phyloP scores from a whole-genome alignment of 35 echinoderm and acorn worm genomes.

The Apostichopus parvimensis region DNA sequence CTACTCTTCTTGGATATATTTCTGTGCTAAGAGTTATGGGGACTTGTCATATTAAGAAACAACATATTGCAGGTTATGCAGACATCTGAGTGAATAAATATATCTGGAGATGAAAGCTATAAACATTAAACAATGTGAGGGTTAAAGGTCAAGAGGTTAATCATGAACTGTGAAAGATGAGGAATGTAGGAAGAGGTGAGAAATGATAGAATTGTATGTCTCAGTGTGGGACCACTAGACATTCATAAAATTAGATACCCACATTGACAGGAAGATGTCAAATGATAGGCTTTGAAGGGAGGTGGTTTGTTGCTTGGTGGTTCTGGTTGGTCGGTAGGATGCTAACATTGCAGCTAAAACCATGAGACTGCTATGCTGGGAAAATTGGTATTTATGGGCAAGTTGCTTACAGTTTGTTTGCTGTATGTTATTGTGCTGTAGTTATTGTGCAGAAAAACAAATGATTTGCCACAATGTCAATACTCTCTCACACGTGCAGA shows the following conservation, averaged over 20 bases:
- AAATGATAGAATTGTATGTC: background rate
- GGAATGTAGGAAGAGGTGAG: slow-evolving; percentile 22
- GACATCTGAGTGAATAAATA: slow-evolving; percentile 30
- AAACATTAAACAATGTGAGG: slow-evolving; percentile 41
- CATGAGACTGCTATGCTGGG: too few relatives aligned
- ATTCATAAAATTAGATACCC: background rate
- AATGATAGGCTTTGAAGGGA: too few relatives aligned
- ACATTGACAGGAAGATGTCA: background rate
- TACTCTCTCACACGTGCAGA: too few relatives aligned
- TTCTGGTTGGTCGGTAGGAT: too few relatives aligned
- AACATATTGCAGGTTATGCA: slow-evolving; percentile 12
- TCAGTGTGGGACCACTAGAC: background rate
- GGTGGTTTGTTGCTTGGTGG: too few relatives aligned
- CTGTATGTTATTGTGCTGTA: too few relatives aligned
- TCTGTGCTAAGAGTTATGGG: background rate
- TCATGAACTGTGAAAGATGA: slow-evolving; percentile 48
- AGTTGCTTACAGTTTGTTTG: too few relatives aligned
- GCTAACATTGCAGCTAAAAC: too few relatives aligned
- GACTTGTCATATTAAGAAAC: background rate
- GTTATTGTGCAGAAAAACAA: too few relatives aligned
- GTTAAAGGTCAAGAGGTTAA: slow-evolving; percentile 35
- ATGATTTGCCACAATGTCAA: too few relatives aligned
- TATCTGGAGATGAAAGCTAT: background rate
- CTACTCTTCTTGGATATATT: background rate
- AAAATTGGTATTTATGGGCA: too few relatives aligned